A percentile compares a stretch with the other conserved stretches of the same genome.
Evolutionary conservation across 2,113 vertebrate species (phyloP).

Genomic region (Ptychochromis oligacanthus): DNA sequence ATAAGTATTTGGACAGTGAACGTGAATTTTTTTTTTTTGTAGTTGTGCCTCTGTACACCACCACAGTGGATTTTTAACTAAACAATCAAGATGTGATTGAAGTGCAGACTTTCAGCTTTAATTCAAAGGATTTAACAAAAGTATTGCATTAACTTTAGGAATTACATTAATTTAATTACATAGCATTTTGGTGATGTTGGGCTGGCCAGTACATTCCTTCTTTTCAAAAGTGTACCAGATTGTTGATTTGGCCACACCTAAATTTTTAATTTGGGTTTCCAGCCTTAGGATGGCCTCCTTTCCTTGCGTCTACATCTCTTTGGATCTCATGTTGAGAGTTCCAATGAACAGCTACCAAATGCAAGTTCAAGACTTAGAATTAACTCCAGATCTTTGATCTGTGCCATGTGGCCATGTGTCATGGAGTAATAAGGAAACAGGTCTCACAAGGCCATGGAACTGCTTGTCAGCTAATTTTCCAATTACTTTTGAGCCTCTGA

Average conservation of each 20-base stretch:
- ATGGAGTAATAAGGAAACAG: too few species aligned
- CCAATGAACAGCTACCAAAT: too few species aligned
- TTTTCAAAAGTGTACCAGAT: not conserved
- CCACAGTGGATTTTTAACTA: not conserved
- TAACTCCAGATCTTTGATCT: too few species aligned
- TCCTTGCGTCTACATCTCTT: too few species aligned
- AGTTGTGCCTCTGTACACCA: not conserved
- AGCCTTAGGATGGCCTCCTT: too few species aligned
- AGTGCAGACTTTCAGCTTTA: not conserved
- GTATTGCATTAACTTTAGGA: not conserved
- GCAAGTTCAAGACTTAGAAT: too few species aligned
- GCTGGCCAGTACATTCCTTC: not conserved
- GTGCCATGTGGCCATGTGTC: too few species aligned
- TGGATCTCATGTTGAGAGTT: too few species aligned
- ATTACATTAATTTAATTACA: too few species aligned
- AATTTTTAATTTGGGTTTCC: too few species aligned
- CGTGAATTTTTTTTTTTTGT: not conserved
- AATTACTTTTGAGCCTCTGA: not conserved
- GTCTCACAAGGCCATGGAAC: not conserved
- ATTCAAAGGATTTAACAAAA: not conserved
- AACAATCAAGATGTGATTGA: not conserved
- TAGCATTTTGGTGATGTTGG: not conserved
- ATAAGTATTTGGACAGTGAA: not conserved
- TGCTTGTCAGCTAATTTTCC: rapidly evolving
- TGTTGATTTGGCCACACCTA: not conserved